Evolutionary conservation across 2,888 invertebrate genomes (phyloP), one percentile per base, ranked within the genome.

Genomic region (Zeuzera pyrina): DNA sequence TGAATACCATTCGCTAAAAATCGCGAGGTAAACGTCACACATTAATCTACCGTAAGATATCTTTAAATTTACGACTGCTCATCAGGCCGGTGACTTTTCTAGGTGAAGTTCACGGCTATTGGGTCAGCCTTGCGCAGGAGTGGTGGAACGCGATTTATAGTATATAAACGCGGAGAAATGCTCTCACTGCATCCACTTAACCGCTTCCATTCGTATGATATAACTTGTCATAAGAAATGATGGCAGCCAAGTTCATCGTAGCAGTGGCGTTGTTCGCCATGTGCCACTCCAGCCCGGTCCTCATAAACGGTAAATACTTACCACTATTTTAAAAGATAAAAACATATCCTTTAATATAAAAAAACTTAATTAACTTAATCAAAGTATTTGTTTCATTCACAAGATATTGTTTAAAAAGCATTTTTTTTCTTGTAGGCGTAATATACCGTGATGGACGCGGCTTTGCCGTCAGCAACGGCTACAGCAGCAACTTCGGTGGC

Each of bases 121-220:
- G 62, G 71, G 65, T 64, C 69, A 63, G 37, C 45, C 51, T 14
- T 26, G 53, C 39, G 52, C 41, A 39, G 57, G 56, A 59, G 65
- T 53, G 69, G 67, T 62, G 67, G 57, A 36, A 47, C 35, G 12
- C 44, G 41, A 38, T 39, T 42, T 44, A n/a, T 41, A 41, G 61
- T 81, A 81, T 81, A 78, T 62, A 81, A 74, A 53, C 68, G 52
- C 57, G 64, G 76, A 73, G 81, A 81, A 81, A 81, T 78, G 70
- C 81, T 81, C 67, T 81, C 79, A 62, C 81, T 58, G 50, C 66
- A 79, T 76, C 68, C 77, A 79, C 58, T 77, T 64, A 61, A 36
- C 57, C 48, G 60, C 51, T 52, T 64, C 58, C 60, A 58, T 52
- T 64, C 56, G 41, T 47, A 50, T 45, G 33, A 48, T 45, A 45